Conservation (phyloP, 1,140 invertebrate species). For the Drosophila jambulina region DNA sequence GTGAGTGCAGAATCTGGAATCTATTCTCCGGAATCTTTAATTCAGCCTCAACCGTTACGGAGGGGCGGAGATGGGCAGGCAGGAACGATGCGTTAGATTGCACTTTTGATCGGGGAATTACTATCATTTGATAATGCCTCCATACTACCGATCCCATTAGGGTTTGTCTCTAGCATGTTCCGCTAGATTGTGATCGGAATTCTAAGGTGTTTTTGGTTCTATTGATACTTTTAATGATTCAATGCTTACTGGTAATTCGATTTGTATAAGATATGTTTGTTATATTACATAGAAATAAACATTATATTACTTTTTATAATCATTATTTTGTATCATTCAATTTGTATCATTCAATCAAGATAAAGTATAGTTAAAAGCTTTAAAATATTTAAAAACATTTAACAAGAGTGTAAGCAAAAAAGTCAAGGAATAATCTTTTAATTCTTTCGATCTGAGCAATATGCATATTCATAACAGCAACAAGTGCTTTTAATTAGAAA, state of each 20-base stretch:
- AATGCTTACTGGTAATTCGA: background rate
- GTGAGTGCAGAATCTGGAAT: conserved; percentile 11
- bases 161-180: conserved; percentile 6
- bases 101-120: conserved; percentile 43
- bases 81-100: conserved; percentile 26
- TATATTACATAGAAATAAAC: background rate
- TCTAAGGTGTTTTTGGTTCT: background rate
- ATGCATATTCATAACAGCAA: background rate
- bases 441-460: no score
- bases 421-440: no score
- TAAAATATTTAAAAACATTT: background rate
- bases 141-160: conserved; percentile 18
- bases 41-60: conserved; percentile 31
- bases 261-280: background rate
- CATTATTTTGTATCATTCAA: background rate
- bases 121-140: conserved; percentile 29
- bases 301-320: background rate
- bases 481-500: conserved; percentile 11
- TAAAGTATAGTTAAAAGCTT: background rate
- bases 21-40: conserved; percentile 27
- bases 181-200: background rate
- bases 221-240: background rate
- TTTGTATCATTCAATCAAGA: background rate
- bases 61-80: background rate
- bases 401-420: background rate